Evolutionary conservation across 2,888 invertebrate genomes (phyloP), one percentile per base, ranked within the genome.

Genomic region (Drosophila affinis): DNA sequence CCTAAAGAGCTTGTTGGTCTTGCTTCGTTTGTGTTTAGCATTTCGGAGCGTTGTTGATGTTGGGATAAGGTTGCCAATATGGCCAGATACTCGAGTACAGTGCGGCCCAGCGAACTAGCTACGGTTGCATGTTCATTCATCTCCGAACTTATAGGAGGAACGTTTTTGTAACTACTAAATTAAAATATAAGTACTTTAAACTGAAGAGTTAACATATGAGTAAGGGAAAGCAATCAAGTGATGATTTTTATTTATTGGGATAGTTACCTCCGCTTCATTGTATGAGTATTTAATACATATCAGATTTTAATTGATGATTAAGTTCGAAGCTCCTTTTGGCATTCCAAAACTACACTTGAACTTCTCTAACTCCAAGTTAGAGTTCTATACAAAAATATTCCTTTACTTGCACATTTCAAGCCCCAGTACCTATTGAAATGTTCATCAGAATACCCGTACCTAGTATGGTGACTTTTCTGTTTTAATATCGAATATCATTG

Each of bases 1-100:
- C 52, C 58, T 67, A 62, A 54, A 68, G 77, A 69, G 49, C 55
- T 72, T 65, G 49, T 56, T 61, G 55, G 54, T 47, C 46, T 18
- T 60, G 54, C 27, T 32, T 17, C 29, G 29, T 45, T 69, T 14
- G 39, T 57, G 49, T 60, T 47, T 39, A 32, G 49, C 55, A 62
- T 61, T 18, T 46, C 46, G 14, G 39, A 39, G 7, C 39, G 39
- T 39, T 61, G 62, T 39, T 3, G 55, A 58, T 58, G 39, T 58
- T 58, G 39, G 39, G 51, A 45, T 59, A 59, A 44, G 57, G 47
- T 55, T 57, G 52, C 74, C 61, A 65, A 59, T 51, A 14, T 49
- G 48, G 52, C 51, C 58, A 49, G 45, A 52, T 58, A 62, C 32
- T 64, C 48, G 49, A 1, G 55, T 27, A 79, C 79, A 82, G 48